These are phyloP conservation scores for Leptatherina wallacei DNA, from an alignment of 2,797 vertebrate species.

Conservation along the genomic window DNA sequence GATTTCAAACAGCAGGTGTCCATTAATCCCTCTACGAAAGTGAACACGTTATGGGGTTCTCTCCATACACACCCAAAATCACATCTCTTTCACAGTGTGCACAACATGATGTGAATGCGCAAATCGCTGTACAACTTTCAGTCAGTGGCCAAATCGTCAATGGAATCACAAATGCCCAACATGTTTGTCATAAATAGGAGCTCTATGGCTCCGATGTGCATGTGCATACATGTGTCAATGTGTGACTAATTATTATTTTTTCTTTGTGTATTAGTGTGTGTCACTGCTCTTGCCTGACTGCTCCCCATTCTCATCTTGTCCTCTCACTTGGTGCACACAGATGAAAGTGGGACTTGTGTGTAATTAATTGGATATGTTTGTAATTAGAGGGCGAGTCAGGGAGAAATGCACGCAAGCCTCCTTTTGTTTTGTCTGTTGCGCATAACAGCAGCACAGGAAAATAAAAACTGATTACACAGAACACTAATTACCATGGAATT, in stretches of 20 bases:
- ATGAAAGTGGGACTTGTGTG: constrained; percentile 76
- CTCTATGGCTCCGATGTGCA: constrained; percentile 18
- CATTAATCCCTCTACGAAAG: constrained; percentile 36
- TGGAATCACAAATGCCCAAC: constrained; percentile 27
- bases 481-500: constrained; percentile 83
- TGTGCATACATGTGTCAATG: constrained; percentile 36
- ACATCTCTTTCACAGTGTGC: constrained; percentile 1
- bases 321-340: constrained; percentile 51
- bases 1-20: constrained; percentile 50
- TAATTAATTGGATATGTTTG: constrained; percentile 84
- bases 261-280: constrained; percentile 60
- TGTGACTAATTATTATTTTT: constrained; percentile 72
- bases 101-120: constrained; percentile 16
- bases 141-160: constrained; percentile 12
- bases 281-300: constrained; percentile 60
- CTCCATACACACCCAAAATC: constrained; percentile 11
- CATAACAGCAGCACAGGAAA: constrained; percentile 69
- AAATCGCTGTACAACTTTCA: constrained; percentile 23
- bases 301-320: constrained; percentile 61
- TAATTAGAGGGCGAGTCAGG: constrained; percentile 75
- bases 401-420: constrained; percentile 65
- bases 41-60: constrained; percentile 21
- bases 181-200: constrained; percentile 33
- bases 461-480: constrained; percentile 84
- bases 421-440: constrained; percentile 75